Base-by-base conservation (phyloP, 2,113 vertebrate species). In the Guaruba guarouba region DNA sequence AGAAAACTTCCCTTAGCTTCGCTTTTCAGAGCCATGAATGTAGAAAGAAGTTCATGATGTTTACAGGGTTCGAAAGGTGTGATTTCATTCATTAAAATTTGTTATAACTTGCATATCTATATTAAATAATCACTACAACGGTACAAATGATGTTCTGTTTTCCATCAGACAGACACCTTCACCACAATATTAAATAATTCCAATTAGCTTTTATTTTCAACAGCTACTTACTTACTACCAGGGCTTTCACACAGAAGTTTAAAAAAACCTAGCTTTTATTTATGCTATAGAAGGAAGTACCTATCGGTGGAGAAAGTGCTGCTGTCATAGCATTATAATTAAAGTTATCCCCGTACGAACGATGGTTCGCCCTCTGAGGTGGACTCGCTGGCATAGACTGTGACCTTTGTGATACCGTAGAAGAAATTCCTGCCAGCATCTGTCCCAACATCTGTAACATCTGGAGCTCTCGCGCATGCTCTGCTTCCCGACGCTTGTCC, bases 361-460 rank as follows among this genome's bases (percentile, higher is more conserved):
- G 97, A 86, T 96, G 97, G 97, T 97, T 91, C 22, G 96, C 52
- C 90, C 87, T 97, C 92, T 97, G 83, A 90, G 97, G 95, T 62
- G 82, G 97, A 86, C 59, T 98, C 16, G 71, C 66, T 64, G 28
- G 95, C 66, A 97, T 97, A 96, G 82, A 95, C 1, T 82, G 96
- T 59, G 88, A 97, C 62, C 81, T 96, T 80, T 76, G 97, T n/a
- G 97, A 97, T 86, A 97, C 44, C 3, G 98, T 57, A 6, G 98
- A 97, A 82, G 98, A 98, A 91, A 99, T 97, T 96, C 97, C 97
- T 93, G 98, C 97, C 89, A 99, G 98, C 98, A 99, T 98, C 98
- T 99, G 99, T 59, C 98, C 98, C 81, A 99, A 96, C 98, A 99
- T 98, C 95, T 99, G 99, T 35, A 99, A 97, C 99, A 99, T 99